phyloP scores from a whole-genome alignment of 2,888 invertebrate genomes.

The Tyria jacobaeae region DNA sequence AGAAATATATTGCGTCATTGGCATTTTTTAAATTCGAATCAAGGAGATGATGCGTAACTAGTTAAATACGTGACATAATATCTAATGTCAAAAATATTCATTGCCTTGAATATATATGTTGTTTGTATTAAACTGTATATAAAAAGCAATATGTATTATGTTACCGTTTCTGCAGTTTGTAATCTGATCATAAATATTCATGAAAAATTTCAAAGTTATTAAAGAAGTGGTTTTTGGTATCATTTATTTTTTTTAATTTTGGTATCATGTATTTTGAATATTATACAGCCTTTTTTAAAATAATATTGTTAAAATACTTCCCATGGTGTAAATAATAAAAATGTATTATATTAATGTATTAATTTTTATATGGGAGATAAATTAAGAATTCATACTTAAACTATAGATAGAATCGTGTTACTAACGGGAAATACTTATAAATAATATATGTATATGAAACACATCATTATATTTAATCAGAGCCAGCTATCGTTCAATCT shows the following conservation, averaged over 20 bases:
- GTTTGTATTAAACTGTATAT: constrained; percentile 12
- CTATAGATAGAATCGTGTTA: constrained; percentile 5
- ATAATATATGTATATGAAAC: constrained; percentile 6
- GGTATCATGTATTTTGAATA: constrained; percentile 19
- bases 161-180: constrained; percentile 25
- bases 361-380: not conserved
- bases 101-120: not conserved
- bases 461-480: constrained; percentile 5
- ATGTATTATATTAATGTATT: constrained; percentile 2
- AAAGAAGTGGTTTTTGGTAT: constrained; percentile 31
- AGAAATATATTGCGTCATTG: constrained; percentile 3
- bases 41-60: not conserved
- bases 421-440: constrained; percentile 9
- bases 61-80: not conserved
- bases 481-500: constrained; percentile 4
- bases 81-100: not conserved
- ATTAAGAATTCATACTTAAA: constrained; percentile 1
- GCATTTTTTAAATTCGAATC: not conserved
- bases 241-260: constrained; percentile 25
- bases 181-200: constrained; percentile 47
- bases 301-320: constrained; percentile 5
- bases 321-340: constrained; percentile 13
- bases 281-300: constrained; percentile 14
- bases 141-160: constrained; percentile 23
- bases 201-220: constrained; percentile 31